Conservation (phyloP, 2,113 vertebrate genomes). For the Psittacus erithacus region DNA sequence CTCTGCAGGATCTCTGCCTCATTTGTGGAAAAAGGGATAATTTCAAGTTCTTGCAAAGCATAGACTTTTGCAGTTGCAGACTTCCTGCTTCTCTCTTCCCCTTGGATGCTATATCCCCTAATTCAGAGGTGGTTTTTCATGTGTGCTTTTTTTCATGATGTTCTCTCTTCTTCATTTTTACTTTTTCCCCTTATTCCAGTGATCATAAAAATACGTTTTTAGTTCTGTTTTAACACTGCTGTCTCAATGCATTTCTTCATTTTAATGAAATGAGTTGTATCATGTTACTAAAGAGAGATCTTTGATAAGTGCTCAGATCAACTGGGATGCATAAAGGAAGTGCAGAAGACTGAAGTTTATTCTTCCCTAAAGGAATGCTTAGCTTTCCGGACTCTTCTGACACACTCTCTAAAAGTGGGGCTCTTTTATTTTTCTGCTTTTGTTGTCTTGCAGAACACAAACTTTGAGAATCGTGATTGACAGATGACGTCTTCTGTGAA, state of each 20-base stretch:
- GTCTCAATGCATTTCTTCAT: neutral
- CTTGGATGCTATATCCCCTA: neutral
- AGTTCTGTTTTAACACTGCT: neutral
- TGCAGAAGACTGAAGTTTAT: conserved; percentile 48
- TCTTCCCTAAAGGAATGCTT: conserved; percentile 45
- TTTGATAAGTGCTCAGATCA: conserved; percentile 42
- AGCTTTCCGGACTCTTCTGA: neutral
- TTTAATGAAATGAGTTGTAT: neutral
- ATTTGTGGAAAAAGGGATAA: neutral
- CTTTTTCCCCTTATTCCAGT: neutral
- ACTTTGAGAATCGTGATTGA: neutral
- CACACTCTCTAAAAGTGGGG: neutral
- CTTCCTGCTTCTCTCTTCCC: neutral
- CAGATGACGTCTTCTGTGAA: neutral
- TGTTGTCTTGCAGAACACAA: neutral
- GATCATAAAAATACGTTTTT: neutral
- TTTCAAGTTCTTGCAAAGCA: neutral
- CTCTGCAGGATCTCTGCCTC: neutral
- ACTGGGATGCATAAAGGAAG: conserved; percentile 18
- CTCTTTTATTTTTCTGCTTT: neutral
- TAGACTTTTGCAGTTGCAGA: neutral
- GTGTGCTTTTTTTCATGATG: neutral
- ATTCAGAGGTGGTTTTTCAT: neutral
- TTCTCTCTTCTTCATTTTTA: neutral
- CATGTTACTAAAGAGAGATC: conserved; percentile 40